Evolutionary conservation across 2,113 vertebrate species (phyloP), one percentile per base, ranked within the genome.

Genomic region (Promerops cafer): DNA sequence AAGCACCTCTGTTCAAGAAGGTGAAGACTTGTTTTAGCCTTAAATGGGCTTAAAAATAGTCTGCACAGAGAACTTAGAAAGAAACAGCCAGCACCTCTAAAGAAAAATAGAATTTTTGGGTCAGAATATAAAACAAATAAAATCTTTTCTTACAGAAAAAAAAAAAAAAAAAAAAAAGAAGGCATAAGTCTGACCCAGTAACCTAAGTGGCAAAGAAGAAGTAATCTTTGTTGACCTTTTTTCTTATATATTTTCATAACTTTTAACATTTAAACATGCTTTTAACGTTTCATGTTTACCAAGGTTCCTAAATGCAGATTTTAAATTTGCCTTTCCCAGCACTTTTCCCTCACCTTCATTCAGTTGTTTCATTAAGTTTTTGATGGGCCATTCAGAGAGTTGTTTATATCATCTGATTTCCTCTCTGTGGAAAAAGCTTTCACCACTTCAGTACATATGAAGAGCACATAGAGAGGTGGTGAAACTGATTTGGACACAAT

Each of bases 151-250:
- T 33, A 31, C 6, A 60, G 30, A 54, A 66, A n/a, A n/a, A n/a
- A n/a, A n/a, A n/a, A n/a, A n/a, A n/a, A n/a, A n/a, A n/a, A n/a
- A n/a, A n/a, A n/a, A n/a, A n/a, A n/a, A n/a, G 22, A 83, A 72
- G 3, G 2, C 3, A 0, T 7, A 75, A 76, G 1, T 74, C 16
- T 37, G 64, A 33, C 5, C 7, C 8, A 27, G 28, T 50, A 74
- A 56, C 20, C 4, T 35, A 39, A 69, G 18, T 18, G 13, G 45
- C 15, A 39, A 1, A 35, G 42, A 71, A 53, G 12, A 11, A 50
- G 4, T 1, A 59, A 6, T 8, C 5, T 59, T 61, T 88, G 6
- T 57, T 80, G 26, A 61, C 10, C 10, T 53, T 63, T 40, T 22
- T 83, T 77, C 27, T 33, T 2, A n/a, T 40, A 8, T 15, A 14